Evolutionary conservation across 2,113 vertebrate genomes (phyloP).

Genomic region (Plecturocebus donacophilus): DNA sequence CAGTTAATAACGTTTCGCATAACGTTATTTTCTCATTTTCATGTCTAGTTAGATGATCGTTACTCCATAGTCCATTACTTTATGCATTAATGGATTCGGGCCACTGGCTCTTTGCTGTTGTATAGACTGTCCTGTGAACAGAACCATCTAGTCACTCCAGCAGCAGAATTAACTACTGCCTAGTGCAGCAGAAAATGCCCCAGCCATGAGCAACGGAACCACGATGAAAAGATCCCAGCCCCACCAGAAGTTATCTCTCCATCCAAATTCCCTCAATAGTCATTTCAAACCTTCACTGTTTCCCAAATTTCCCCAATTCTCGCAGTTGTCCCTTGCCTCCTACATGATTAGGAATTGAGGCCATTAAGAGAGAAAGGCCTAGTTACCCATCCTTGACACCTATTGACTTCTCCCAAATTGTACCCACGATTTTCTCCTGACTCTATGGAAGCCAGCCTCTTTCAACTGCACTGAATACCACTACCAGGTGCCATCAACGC

Average conservation of each 20-base stretch:
- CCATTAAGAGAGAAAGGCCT: not conserved
- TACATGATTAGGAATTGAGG: not conserved
- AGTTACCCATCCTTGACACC: not conserved
- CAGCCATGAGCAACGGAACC: not conserved
- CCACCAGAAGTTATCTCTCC: not conserved
- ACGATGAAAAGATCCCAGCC: not conserved
- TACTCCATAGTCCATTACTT: not conserved
- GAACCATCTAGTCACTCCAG: not conserved
- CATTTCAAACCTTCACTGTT: not conserved
- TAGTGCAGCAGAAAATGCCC: not conserved
- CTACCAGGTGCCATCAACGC: not conserved
- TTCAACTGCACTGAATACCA: not conserved
- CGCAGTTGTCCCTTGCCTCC: not conserved
- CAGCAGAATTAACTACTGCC: not conserved
- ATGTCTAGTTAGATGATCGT: not conserved
- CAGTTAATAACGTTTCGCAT: not conserved
- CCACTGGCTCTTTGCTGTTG: not conserved
- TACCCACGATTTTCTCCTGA: not conserved
- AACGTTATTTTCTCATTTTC: not conserved
- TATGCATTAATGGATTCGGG: not conserved
- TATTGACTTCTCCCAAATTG: not conserved
- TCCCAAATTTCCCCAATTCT: not conserved
- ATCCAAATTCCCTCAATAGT: not conserved
- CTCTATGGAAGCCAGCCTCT: not conserved
- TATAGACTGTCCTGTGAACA: not conserved